Evolutionary conservation across 1,140 invertebrate species (phyloP).

Genomic region (Ditylenchus dipsaci): DNA sequence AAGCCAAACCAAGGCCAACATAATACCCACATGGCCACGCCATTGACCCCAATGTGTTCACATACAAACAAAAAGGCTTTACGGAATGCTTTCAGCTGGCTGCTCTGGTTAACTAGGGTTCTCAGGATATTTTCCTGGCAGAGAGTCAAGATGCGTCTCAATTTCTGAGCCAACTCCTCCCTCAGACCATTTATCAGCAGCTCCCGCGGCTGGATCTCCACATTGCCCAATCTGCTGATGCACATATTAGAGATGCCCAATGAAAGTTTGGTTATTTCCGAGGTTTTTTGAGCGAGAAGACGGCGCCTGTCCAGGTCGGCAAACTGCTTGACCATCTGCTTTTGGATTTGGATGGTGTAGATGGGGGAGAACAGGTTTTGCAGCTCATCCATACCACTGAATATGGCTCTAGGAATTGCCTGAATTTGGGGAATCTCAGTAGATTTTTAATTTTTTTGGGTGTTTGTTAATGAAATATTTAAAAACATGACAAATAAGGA

Average conservation of each 20-base stretch:
- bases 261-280: slow-evolving; percentile 44
- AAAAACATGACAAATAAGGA: too few relatives aligned
- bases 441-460: neutral
- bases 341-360: slow-evolving; percentile 29
- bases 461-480: too few relatives aligned
- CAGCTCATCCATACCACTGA: slow-evolving; percentile 38
- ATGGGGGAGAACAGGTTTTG: slow-evolving; percentile 33
- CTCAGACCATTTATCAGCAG: slow-evolving; percentile 40
- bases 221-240: slow-evolving; percentile 28
- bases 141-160: slow-evolving; percentile 5
- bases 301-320: slow-evolving; percentile 35
- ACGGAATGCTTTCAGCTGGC: slow-evolving; percentile 28
- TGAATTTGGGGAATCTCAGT: slow-evolving; percentile 16
- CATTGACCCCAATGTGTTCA: slow-evolving; percentile 45
- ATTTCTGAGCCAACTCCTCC: slow-evolving; percentile 29
- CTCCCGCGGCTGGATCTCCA: slow-evolving; percentile 32
- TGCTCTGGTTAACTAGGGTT: slow-evolving; percentile 11
- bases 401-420: slow-evolving; percentile 41
- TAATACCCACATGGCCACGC: slow-evolving; percentile 8
- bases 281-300: slow-evolving; percentile 37
- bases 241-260: slow-evolving; percentile 45
- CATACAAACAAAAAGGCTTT: slow-evolving; percentile 44
- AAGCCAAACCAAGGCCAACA: too few relatives aligned
- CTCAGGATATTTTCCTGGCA: slow-evolving; percentile 22
- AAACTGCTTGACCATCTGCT: slow-evolving; percentile 28